Base-by-base conservation (phyloP, 2,888 invertebrate species). In the Andrena chrysosceles region DNA sequence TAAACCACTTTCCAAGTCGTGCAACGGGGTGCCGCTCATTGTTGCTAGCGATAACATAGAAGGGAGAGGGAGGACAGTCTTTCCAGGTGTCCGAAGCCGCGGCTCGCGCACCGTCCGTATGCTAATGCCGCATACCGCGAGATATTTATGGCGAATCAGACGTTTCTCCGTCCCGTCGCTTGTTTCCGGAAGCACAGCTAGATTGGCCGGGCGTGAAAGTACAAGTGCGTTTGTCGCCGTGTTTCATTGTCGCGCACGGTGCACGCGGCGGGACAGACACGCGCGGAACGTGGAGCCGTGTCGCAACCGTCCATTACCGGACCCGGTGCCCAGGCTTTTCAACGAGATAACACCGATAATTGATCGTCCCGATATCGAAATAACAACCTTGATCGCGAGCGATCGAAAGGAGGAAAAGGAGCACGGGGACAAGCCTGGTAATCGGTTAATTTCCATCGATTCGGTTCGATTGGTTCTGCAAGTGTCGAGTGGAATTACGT, bases 1-100 rank as follows among this genome's bases (percentile, higher is more conserved):
- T 85, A 85, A 85, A 85, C 85, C 85, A 85, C 85, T 85, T 85
- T 85, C 85, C 78, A 82, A 85, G 82, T 85, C 82, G 85, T 78
- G 84, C 84, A 63, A 23, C 56, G 10, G 56, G 56, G 20, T 54
- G 81, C 62, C 66, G 87, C 83, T 85, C 84, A 85, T 89, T 87
- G 89, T 88, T 84, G 78, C 77, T 13, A 54, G 31, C 82, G 86
- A 81, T 88, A 88, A 87, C 82, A 16, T 20, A 0, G 26, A 1
- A n/a, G n/a, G 77, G 52, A 2, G 75, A 49, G 29, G 10, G 64
- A 20, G 42, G 42, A 42, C 16, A 54, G 75, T 79, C 73, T 77
- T 79, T 84, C 83, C 87, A 81, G 77, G 83, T 89, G 85, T 81
- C 75, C 79, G 74, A 82, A 77, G 71, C 72, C 60, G 74, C 70